Evolutionary conservation across 2,113 vertebrate genomes (phyloP).

Genomic region (Ammospiza caudacuta): DNA sequence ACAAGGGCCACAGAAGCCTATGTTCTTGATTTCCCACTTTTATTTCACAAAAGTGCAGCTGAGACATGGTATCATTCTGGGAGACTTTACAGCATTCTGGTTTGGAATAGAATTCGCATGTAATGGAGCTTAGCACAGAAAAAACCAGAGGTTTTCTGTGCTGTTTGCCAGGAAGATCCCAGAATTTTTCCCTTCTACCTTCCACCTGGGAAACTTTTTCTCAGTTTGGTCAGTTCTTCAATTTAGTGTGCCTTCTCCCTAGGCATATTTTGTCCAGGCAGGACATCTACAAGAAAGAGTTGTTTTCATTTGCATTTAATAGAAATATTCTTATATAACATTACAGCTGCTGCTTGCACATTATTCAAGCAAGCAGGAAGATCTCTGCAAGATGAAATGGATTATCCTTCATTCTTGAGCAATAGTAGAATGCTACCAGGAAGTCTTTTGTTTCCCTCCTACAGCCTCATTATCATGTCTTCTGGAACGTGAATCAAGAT

Average conservation of each 20-base stretch:
- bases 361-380: background rate
- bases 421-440: background rate
- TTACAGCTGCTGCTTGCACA: background rate
- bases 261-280: background rate
- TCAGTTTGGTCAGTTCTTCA: background rate
- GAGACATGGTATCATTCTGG: background rate
- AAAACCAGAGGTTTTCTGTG: background rate
- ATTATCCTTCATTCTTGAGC: background rate
- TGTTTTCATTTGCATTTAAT: background rate
- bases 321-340: background rate
- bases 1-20: background rate
- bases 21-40: background rate
- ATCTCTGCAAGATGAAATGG: background rate
- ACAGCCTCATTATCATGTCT: background rate
- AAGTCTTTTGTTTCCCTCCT: background rate
- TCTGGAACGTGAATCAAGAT: background rate
- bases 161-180: background rate
- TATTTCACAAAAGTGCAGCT: background rate
- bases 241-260: background rate
- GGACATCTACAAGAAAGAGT: background rate
- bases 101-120: background rate
- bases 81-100: background rate
- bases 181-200: background rate
- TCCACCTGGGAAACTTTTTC: background rate
- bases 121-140: background rate